Evolutionary conservation across 2,113 vertebrate species (phyloP), one percentile per base, ranked within the genome.

Genomic region (Petrocephalus microphthalmus): DNA sequence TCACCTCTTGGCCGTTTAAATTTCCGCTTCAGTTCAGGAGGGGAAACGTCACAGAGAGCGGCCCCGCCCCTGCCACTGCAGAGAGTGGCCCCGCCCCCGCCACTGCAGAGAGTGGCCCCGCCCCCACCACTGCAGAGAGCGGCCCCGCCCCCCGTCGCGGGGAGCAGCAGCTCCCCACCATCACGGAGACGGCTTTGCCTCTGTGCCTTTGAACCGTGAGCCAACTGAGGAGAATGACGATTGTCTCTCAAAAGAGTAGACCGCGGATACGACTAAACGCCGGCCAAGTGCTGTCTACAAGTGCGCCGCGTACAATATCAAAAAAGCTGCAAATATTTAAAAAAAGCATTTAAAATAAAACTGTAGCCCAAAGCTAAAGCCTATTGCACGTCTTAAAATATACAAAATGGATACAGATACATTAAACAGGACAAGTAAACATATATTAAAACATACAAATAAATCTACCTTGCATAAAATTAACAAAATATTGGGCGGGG

Each of bases 321-420:
- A 89, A 83, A 87, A 22, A 88, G 84, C 25, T 90, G 91, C 89
- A 85, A 42, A 42, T 51, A 92, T 92, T 88, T 92, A 95, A 94
- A 92, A 89, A 89, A 90, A 95, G 92, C 94, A 89, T 94, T 94
- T 92, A 93, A 92, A 60, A 93, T 89, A 7, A 64, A 94, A 95
- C 96, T 96, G 95, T 94, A 95, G 93, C 94, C 96, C 96, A 95
- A 96, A 96, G 93, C 96, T 97, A 97, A 60, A 96, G 96, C 97
- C 97, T 98, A 99, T 99, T 99, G 98, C 98, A 99, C 98, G 94
- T 97, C 96, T 96, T 95, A 97, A 94, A 93, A 96, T 93, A 96
- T 95, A 97, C 94, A 95, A 95, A 94, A 95, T 94, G 92, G 86
- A 90, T 93, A 89, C 93, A 94, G 93, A 93, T 91, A 94, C 91